phyloP scores from a whole-genome alignment of 1,140 invertebrate species.

The Trichoplusia ni region DNA sequence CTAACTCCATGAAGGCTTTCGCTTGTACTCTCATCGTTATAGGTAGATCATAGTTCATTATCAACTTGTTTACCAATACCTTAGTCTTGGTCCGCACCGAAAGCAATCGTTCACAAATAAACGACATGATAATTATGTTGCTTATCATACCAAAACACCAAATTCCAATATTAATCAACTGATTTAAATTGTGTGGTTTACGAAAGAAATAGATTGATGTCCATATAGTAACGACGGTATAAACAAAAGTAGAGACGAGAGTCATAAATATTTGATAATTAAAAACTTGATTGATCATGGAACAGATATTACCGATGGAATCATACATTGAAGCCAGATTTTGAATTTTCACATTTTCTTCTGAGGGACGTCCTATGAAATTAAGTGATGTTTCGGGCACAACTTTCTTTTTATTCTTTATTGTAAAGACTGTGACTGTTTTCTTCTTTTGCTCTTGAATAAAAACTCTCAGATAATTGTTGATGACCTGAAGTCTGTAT shows the following conservation, averaged over 20 bases:
- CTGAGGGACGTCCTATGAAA: not conserved
- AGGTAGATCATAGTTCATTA: constrained; percentile 51
- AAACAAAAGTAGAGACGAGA: not conserved
- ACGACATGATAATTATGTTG: not conserved
- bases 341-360: not conserved
- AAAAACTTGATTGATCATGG: constrained; percentile 15
- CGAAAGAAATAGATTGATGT: not conserved
- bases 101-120: not conserved
- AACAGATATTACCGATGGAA: not conserved
- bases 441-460: not conserved
- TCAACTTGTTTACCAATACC: constrained; percentile 48
- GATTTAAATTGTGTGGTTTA: not conserved
- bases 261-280: constrained; percentile 31
- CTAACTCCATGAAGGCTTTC: constrained; percentile 54
- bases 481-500: not conserved
- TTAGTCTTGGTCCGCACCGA: constrained; percentile 41
- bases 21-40: constrained; percentile 41
- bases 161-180: not conserved
- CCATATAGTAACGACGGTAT: not conserved
- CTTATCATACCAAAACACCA: not conserved
- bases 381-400: not conserved
- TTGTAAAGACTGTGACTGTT: not conserved
- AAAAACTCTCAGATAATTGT: not conserved
- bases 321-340: not conserved
- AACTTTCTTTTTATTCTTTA: not conserved